A percentile compares a stretch with the other conserved stretches of the same genome.
These are phyloP conservation scores for Drosophila ananassae DNA, from an alignment of 1,140 invertebrate genomes.

Conservation along the genomic window DNA sequence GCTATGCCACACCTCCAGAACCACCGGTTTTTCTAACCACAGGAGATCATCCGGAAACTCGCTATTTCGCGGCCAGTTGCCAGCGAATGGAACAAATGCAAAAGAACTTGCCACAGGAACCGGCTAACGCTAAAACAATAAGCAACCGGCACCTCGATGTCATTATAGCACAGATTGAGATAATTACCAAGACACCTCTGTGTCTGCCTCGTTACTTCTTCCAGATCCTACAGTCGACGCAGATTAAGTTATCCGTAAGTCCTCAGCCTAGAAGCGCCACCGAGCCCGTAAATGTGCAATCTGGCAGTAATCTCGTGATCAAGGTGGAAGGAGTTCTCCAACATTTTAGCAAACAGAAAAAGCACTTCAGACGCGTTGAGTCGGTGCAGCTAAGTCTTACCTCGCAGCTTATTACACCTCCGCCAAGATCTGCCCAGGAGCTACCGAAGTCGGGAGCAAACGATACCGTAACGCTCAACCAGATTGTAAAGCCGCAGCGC, in stretches of 20 bases:
- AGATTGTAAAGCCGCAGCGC: slow-evolving; percentile 89
- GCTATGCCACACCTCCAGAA: slow-evolving; percentile 78
- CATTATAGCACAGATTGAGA: slow-evolving; percentile 76
- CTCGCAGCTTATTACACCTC: slow-evolving; percentile 86
- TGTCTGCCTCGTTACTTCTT: slow-evolving; percentile 92
- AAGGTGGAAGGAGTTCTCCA: slow-evolving; percentile 95
- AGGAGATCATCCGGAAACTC: slow-evolving; percentile 78
- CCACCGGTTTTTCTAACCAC: slow-evolving; percentile 71
- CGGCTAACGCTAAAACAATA: slow-evolving; percentile 73
- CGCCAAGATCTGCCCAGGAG: slow-evolving; percentile 84
- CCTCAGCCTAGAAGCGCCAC: slow-evolving; percentile 91
- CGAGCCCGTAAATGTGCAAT: slow-evolving; percentile 90
- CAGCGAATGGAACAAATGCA: slow-evolving; percentile 74
- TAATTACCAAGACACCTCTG: slow-evolving; percentile 77
- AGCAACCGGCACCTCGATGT: slow-evolving; percentile 78
- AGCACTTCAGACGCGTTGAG: slow-evolving; percentile 89
- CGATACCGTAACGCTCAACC: slow-evolving; percentile 86
- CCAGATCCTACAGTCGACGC: slow-evolving; percentile 93
- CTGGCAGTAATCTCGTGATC: slow-evolving; percentile 91
- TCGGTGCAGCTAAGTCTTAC: slow-evolving; percentile 89
- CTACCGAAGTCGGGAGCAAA: slow-evolving; percentile 42
- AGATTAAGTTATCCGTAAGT: slow-evolving; percentile 91
- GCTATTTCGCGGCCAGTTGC: slow-evolving; percentile 69
- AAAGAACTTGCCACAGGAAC: slow-evolving; percentile 70
- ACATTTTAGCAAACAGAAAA: slow-evolving; percentile 87